These are phyloP conservation scores for Halotydeus destructor DNA, from an alignment of 1,140 invertebrate species.

Conservation along the genomic window DNA sequence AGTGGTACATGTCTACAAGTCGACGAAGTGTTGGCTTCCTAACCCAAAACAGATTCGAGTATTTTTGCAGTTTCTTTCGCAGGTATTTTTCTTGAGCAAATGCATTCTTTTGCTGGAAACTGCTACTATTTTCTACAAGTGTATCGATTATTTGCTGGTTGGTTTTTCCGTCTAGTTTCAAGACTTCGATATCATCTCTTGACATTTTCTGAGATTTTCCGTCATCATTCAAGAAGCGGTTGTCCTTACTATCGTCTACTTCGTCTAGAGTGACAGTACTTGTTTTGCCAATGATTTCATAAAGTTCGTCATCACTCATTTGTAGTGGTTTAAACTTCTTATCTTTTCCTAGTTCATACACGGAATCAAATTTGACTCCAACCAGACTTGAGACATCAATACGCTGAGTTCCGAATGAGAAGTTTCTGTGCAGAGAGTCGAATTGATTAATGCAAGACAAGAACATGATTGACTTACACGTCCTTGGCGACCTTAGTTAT, in stretches of 20 bases:
- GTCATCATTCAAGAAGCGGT: conserved; percentile 59
- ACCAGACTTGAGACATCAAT: conserved; percentile 44
- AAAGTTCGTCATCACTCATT: conserved; percentile 5
- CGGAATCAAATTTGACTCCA: conserved; percentile 48
- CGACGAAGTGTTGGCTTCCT: conserved; percentile 46
- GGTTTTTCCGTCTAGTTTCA: conserved; percentile 42
- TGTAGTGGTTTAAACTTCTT: conserved; percentile 26
- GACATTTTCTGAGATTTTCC: conserved; percentile 64
- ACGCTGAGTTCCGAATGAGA: conserved; percentile 25
- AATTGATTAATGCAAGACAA: too few relatives aligned
- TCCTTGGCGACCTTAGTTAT: too few relatives aligned
- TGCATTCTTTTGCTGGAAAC: conserved; percentile 10
- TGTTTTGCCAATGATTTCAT: too few relatives aligned
- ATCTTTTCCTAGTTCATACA: conserved; percentile 47
- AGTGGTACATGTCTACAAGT: conserved; percentile 53
- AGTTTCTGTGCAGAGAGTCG: conserved; percentile 20
- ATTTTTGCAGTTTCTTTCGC: conserved; percentile 14
- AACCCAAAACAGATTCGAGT: conserved; percentile 9
- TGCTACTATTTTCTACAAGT: conserved; percentile 12
- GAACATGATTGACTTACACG: too few relatives aligned
- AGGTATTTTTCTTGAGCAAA: conserved; percentile 16
- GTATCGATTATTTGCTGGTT: conserved; percentile 7
- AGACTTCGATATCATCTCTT: conserved; percentile 50
- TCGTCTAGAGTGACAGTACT: not conserved
- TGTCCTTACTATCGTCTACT: conserved; percentile 42